Evolutionary conservation across 2,888 invertebrate species (phyloP), one percentile per base, ranked within the genome.

Genomic region (Epirrhoe alternata): DNA sequence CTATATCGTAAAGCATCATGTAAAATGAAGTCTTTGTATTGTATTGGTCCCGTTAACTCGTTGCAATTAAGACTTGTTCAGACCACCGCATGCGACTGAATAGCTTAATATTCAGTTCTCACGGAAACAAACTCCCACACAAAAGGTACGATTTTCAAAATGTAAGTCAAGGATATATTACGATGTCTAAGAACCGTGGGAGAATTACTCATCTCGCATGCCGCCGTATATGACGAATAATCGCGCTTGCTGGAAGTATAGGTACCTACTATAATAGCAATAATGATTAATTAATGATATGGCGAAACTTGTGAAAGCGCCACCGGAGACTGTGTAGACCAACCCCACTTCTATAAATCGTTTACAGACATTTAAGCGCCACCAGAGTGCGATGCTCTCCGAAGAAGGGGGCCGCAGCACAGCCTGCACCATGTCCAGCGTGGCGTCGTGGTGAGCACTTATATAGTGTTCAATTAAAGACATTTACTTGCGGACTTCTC

Each of bases 71-170:
- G 60, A 33, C 56, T 50, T 61, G 53, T 80, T 76, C 77, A 77
- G 78, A 75, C 74, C 77, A 77, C 77, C 79, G 80, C 83, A 81
- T 84, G 83, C 83, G 84, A 82, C 85, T 66, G 68, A 74, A 70
- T 69, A 51, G 63, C 79, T 79, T 82, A 83, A 78, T 84, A 84
- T 84, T 82, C 82, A 81, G 87, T 91, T 92, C 91, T 88, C 91
- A 91, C 89, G 89, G 86, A 88, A 88, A 86, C 85, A 77, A 76
- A 83, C 80, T 87, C 84, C 83, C 86, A 86, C 85, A 89, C 87
- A 90, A 90, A 89, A 91, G 90, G 89, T 89, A 86, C 84, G 86
- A 88, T 89, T 88, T 88, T 86, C 79, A 86, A 88, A 90, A 91
- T 88, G 87, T 90, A 86, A 89, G 90, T 87, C 90, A 92, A 91